phyloP scores from a whole-genome alignment of 2,797 vertebrate species.

The Channa striata region DNA sequence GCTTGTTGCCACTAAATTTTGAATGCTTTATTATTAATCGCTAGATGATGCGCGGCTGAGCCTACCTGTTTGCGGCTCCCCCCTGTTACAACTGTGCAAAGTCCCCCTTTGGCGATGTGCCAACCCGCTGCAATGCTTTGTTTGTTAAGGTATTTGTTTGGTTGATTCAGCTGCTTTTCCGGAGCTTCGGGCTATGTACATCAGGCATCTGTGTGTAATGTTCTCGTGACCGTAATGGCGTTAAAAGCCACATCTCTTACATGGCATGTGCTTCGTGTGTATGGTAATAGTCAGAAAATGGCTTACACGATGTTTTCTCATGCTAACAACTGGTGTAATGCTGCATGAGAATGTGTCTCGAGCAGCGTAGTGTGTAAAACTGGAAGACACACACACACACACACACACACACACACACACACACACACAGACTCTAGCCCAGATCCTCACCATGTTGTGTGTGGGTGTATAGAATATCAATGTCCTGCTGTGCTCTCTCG shows the following conservation, averaged over 20 bases:
- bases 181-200: constrained; percentile 36
- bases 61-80: constrained; percentile 22
- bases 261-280: constrained; percentile 14
- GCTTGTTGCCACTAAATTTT: constrained; percentile 34
- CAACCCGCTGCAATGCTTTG: constrained; percentile 44
- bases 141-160: constrained; percentile 59
- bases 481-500: constrained; percentile 75
- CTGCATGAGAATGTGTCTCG: constrained; percentile 53
- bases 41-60: constrained; percentile 11
- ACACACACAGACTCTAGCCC: constrained; percentile 68
- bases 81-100: constrained; percentile 43
- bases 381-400: constrained; percentile 66
- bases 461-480: constrained; percentile 83
- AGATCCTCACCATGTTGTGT: constrained; percentile 80
- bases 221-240: constrained; percentile 1
- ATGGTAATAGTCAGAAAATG: constrained; percentile 21
- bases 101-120: constrained; percentile 38
- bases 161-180: constrained; percentile 58
- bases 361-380: constrained; percentile 55
- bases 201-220: constrained; percentile 37
- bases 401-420: no score
- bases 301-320: constrained; percentile 19
- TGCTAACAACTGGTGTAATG: constrained; percentile 40
- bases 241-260: constrained; percentile 28
- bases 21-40: constrained; percentile 29